Evolutionary conservation across 2,113 vertebrate genomes (phyloP).

Genomic region (Chloropsis hardwickii): DNA sequence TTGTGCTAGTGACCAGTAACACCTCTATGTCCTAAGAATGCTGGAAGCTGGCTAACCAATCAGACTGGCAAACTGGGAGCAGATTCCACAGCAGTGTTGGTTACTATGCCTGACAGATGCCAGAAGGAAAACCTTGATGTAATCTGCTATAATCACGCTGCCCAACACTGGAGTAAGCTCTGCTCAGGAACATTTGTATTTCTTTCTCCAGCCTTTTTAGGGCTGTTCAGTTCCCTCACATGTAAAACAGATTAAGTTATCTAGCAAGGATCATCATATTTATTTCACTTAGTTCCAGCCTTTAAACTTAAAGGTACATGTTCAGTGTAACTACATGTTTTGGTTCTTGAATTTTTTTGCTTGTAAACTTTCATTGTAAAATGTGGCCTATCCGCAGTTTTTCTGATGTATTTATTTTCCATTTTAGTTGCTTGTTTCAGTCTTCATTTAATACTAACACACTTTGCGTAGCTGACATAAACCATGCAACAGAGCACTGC

Average conservation of each 20-base stretch:
- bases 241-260: not conserved
- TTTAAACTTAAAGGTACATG: not conserved
- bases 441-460: not conserved
- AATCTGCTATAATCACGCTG: slow-evolving; percentile 41
- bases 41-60: not conserved
- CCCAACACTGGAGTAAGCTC: not conserved
- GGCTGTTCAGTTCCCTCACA: not conserved
- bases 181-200: not conserved
- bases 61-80: not conserved
- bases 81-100: not conserved
- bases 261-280: not conserved
- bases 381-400: not conserved
- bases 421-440: not conserved
- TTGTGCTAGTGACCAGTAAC: not conserved
- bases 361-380: not conserved
- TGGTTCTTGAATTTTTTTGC: not conserved
- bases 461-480: not conserved
- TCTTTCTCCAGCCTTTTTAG: not conserved
- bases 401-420: not conserved
- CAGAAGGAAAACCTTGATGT: slow-evolving; percentile 33
- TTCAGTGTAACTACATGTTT: not conserved
- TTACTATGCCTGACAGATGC: slow-evolving; percentile 57
- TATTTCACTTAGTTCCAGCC: not conserved
- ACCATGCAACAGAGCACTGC: not conserved
- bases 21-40: not conserved